These are phyloP conservation scores for Malaclemys terrapin DNA, from an alignment of 2,113 vertebrate genomes.

Conservation along the genomic window DNA sequence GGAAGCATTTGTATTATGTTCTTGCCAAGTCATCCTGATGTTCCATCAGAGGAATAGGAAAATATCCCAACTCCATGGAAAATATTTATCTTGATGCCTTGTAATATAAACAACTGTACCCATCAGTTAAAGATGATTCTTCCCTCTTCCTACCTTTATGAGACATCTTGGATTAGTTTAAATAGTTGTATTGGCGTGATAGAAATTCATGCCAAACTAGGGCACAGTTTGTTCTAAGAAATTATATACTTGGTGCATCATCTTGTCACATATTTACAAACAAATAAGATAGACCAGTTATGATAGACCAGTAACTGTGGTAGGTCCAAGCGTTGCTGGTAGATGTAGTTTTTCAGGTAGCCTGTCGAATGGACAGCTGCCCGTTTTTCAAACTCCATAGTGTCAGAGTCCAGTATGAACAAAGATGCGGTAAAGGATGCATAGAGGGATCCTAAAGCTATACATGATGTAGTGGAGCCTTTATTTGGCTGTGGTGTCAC, in stretches of 20 bases:
- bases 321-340: no score
- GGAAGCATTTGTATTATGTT: neutral
- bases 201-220: neutral
- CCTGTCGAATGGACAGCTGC: no score
- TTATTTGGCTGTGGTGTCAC: no score
- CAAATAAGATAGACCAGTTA: neutral
- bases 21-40: neutral
- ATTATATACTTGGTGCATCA: neutral
- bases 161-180: neutral
- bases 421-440: no score
- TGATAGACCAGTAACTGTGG: no score
- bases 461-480: no score
- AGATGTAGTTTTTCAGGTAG: no score
- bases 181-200: neutral
- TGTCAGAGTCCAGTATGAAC: no score
- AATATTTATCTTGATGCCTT: neutral
- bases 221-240: neutral
- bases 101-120: neutral
- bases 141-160: neutral
- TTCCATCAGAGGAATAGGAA: neutral
- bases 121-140: neutral
- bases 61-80: neutral
- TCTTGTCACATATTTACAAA: neutral
- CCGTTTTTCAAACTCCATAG: no score
- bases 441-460: no score